A percentile compares a stretch with the other conserved stretches of the same genome.
Evolutionary conservation across 2,797 vertebrate species (phyloP).

Genomic region (Yasuhikotakia modesta): DNA sequence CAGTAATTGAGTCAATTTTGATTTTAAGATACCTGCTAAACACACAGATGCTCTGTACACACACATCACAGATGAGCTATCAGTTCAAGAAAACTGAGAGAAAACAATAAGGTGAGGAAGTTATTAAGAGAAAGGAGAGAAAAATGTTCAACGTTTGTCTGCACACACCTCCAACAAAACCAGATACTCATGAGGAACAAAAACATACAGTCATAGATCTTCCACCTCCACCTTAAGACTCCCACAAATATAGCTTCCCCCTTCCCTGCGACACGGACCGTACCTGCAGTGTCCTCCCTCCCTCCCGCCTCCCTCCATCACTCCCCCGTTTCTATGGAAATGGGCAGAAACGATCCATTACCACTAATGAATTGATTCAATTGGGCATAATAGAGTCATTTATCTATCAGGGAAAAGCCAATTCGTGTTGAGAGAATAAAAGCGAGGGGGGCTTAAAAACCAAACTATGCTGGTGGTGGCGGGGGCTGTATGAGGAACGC

Average conservation of each 20-base stretch:
- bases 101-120: background rate
- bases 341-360: slow-evolving; percentile 59
- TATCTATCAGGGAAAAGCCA: slow-evolving; percentile 61
- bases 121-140: background rate
- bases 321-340: slow-evolving; percentile 49
- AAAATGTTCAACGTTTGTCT: background rate
- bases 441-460: slow-evolving; percentile 1
- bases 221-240: background rate
- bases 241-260: background rate
- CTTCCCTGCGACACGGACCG: background rate
- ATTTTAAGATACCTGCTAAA: too few species aligned
- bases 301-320: background rate
- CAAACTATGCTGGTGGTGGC: background rate
- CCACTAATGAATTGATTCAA: slow-evolving; percentile 61
- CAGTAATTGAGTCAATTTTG: too few species aligned
- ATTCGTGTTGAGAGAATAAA: slow-evolving; percentile 44
- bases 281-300: slow-evolving; percentile 22
- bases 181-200: background rate
- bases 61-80: too few species aligned
- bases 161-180: background rate
- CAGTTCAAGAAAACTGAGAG: too few species aligned
- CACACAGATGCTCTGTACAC: too few species aligned
- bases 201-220: background rate
- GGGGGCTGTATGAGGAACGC: background rate
- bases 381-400: slow-evolving; percentile 63